These are phyloP conservation scores for Taphrorychus bicolor DNA, from an alignment of 2,888 invertebrate genomes.

Conservation along the genomic window DNA sequence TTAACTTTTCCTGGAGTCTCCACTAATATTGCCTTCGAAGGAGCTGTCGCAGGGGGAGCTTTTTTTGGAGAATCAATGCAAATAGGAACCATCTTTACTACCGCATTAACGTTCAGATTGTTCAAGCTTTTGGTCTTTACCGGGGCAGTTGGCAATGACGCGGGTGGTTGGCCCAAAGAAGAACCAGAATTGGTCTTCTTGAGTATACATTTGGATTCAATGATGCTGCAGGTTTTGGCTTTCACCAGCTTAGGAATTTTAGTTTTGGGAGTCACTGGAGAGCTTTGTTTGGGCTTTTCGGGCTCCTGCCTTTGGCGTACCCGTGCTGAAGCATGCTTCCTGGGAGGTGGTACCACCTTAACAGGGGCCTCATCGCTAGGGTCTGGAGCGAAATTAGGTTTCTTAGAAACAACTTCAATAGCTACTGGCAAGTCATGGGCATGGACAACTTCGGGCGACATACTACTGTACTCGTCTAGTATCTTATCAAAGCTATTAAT, in stretches of 20 bases:
- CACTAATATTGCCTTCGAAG: conserved; percentile 3
- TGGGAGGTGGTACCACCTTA: conserved; percentile 23
- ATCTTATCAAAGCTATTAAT: conserved; percentile 65
- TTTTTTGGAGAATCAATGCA: conserved; percentile 9
- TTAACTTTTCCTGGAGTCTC: conserved; percentile 49
- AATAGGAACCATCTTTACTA: conserved; percentile 32
- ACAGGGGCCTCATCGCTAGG: conserved; percentile 4
- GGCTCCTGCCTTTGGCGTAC: neutral
- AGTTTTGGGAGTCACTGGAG: conserved; percentile 28
- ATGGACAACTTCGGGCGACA: neutral
- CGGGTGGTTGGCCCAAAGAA: neutral
- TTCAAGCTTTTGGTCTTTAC: conserved; percentile 51
- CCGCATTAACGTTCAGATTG: conserved; percentile 44
- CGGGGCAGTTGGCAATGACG: conserved; percentile 18
- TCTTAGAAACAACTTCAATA: neutral
- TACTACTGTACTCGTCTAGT: conserved; percentile 59
- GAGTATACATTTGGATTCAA: conserved; percentile 72
- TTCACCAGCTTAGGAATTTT: conserved; percentile 69
- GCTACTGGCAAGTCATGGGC: neutral
- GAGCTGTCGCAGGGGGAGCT: neutral
- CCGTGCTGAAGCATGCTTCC: conserved; percentile 8
- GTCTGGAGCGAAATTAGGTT: neutral
- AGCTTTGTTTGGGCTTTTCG: neutral
- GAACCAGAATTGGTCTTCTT: conserved; percentile 68
- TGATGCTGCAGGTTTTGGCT: conserved; percentile 74